Base-by-base conservation (phyloP, 2,113 vertebrate species). In the Amblyopsis rosae region DNA sequence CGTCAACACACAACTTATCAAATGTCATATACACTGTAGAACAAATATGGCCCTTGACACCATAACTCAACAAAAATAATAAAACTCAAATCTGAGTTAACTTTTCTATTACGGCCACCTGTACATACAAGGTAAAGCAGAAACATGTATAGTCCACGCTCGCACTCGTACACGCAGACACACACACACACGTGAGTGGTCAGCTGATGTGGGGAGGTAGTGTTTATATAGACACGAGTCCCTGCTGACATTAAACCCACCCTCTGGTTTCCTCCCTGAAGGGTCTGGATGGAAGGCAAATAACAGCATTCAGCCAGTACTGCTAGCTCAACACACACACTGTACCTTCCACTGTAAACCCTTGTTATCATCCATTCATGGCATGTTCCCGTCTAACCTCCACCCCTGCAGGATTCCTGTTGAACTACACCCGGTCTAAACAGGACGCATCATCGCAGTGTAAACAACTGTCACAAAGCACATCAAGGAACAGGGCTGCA, bases 191-290 rank as follows among this genome's bases (percentile, higher is more conserved):
- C 26, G 71, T 6, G 59, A 69, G 70, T 68, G 33, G 73, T 75
- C 47, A 66, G 72, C 51, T 33, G 13, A 77, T 77, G 53, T 70
- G 74, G 81, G 62, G 76, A 73, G 72, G 75, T 41, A 65, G 51
- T 84, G 81, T 84, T 83, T 83, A 69, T 64, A 60, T 65, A 74
- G 75, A 84, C 80, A 48, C 10, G 68, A 87, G 77, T 77, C 62
- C 77, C 69, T 82, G 77, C 71, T 79, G 82, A 78, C 83, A 58
- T 63, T 60, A 68, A 73, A 76, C 80, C 73, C 82, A 76, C 85
- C 85, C 69, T 80, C 70, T 65, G 73, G 76, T 83, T 85, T 90
- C 84, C 85, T 84, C 75, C 88, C 71, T 73, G 49, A 76, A 84
- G 77, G 79, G 67, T 63, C 70, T 79, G 73, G 45, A 84, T 79